Evolutionary conservation across 2,113 vertebrate species (phyloP), one percentile per base, ranked within the genome.

Genomic region (Crocuta crocuta): DNA sequence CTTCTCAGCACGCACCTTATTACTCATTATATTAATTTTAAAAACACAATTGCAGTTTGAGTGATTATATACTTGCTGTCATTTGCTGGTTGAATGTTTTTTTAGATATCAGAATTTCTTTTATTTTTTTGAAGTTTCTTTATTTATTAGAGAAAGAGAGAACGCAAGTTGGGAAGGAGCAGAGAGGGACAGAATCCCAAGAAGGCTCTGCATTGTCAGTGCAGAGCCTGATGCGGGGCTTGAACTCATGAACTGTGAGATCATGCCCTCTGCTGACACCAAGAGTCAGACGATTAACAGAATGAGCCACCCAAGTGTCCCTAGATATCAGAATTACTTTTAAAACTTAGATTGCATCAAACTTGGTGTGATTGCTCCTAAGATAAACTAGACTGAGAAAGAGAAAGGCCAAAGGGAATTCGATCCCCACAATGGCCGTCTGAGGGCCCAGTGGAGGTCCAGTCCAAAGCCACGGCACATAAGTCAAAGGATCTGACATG

Each of bases 371-470:
- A 16, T 48, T 21, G n/a, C 63, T 35, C 12, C 11, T 45, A 61
- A 82, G 35, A 31, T n/a, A 70, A 28, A 66, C 33, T 50, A 45
- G 74, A 53, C 2, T 2, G n/a, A 31, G 43, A 79, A 50, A 73
- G 31, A 24, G 11, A 19, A 61, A 28, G n/a, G 6, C 16, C 58
- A 26, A 89, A 84, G 65, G 61, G 71, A 45, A 31, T 15, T 5
- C 10, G 12, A 12, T 58, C 15, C 19, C 33, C 26, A 2, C 11
- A 1, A n/a, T 33, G 50, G 16, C 21, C 33, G 55, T 11, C 16
- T 12, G 55, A 7, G 63, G 5, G 33, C 3, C 24, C 70, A 2
- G 4, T 3, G 8, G 4, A 16, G 19, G 58, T 23, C 4, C 15
- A 11, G 6, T 86, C 43, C 26, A 28, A 53, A 39, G 35, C 10